These are phyloP conservation scores for Falco berigora DNA, from an alignment of 2,797 vertebrate genomes.

Conservation along the genomic window DNA sequence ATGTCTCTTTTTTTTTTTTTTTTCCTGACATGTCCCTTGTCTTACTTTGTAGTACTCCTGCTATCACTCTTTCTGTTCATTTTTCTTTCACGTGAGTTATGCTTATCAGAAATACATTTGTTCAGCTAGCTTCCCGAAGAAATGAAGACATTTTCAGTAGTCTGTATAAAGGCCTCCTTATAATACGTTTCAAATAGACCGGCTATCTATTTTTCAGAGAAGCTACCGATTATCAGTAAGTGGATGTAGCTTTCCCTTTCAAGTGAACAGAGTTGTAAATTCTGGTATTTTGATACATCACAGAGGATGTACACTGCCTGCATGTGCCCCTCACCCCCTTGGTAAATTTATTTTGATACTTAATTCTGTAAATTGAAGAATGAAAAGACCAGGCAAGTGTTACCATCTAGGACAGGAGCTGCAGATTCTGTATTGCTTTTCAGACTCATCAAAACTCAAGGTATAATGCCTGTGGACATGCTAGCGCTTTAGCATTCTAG, in stretches of 20 bases:
- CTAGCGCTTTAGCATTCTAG: neutral
- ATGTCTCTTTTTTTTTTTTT: neutral
- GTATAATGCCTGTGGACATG: neutral
- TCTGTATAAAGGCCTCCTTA: neutral
- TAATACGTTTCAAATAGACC: neutral
- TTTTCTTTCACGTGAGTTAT: neutral
- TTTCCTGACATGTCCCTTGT: neutral
- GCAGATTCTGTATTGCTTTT: neutral
- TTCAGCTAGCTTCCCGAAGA: neutral
- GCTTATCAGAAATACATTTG: neutral
- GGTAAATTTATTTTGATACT: neutral
- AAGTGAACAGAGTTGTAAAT: neutral
- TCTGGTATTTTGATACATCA: neutral
- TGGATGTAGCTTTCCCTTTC: neutral
- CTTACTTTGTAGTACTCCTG: neutral
- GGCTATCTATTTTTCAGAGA: neutral
- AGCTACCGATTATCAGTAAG: neutral
- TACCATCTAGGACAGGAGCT: neutral
- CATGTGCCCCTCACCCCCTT: neutral
- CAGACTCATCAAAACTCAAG: neutral
- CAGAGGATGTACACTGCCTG: neutral
- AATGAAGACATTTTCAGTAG: neutral
- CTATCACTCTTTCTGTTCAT: neutral
- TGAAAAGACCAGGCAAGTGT: neutral
- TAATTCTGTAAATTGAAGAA: neutral